Base-by-base conservation (phyloP, 2,113 vertebrate species). In the Nesoenas mayeri region DNA sequence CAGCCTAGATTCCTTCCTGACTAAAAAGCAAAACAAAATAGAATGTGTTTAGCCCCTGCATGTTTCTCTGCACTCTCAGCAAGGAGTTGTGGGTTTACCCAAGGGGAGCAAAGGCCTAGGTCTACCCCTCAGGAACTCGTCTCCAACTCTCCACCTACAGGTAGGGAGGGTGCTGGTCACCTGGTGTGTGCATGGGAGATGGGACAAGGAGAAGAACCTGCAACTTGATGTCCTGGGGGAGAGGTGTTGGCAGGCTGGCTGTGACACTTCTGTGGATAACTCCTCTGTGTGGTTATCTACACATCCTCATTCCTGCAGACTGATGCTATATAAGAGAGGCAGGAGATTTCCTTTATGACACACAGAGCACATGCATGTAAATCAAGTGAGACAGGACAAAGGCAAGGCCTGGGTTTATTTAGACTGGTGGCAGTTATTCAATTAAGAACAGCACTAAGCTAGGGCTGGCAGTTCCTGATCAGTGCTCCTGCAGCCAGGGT, bases 281-380 rank as follows among this genome's bases (percentile, higher is more conserved):
- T 88, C 57, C 80, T 87, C 48, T 1, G 0, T 1, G 2, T 26
- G 69, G 40, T 42, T 25, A 22, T 19, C 67, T 66, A 89, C 58
- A 78, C 65, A 66, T 54, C 73, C 65, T 74, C 1, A 0, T 88
- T 92, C 74, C 62, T 79, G 70, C 61, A 69, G 22, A 70, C 72
- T 47, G 60, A 25, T 36, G 66, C 79, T 94, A 81, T 89, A 87
- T 87, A 87, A 85, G 89, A 91, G 86, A 81, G 74, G 83, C 47
- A 67, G 72, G 31, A 92, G 79, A 57, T 79, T 70, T 93, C 54
- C 82, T 85, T 87, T 82, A 44, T 11, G 69, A 67, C 69, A 15
- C 47, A 29, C 4, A 1, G 32, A 73, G 28, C 0, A 1, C 91
- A 47, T 13, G 75, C 0, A 0, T 34, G 81, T 32, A 91, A 64